Evolutionary conservation across 1,140 invertebrate genomes (phyloP).

Genomic region (Octopus bimaculoides): DNA sequence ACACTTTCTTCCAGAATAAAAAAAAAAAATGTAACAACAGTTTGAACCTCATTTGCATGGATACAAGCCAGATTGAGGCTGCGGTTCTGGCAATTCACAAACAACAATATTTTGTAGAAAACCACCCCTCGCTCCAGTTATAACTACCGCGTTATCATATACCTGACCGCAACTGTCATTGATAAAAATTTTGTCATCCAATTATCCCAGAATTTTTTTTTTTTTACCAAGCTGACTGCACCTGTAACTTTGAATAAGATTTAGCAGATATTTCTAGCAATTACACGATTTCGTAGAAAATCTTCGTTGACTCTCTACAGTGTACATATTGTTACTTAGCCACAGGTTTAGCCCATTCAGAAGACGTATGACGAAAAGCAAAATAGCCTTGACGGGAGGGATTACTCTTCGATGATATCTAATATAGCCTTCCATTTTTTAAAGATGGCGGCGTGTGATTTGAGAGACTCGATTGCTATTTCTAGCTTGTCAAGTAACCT

Average conservation of each 20-base stretch:
- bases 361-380: too few relatives aligned
- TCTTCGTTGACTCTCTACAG: too few relatives aligned
- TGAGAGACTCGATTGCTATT: too few relatives aligned
- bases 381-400: too few relatives aligned
- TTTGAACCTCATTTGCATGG: not conserved
- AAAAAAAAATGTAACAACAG: not conserved
- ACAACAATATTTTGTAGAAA: not conserved
- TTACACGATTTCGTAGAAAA: too few relatives aligned
- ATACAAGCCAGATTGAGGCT: constrained; percentile 6
- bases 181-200: not conserved
- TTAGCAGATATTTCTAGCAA: too few relatives aligned
- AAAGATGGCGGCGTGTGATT: too few relatives aligned
- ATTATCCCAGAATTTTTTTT: not conserved
- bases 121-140: not conserved
- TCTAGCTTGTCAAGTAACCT: too few relatives aligned
- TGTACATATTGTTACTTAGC: too few relatives aligned
- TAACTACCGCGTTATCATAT: not conserved
- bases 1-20: not conserved
- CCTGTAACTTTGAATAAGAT: not conserved
- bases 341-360: too few relatives aligned
- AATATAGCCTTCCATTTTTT: too few relatives aligned
- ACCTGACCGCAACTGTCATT: not conserved
- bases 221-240: not conserved
- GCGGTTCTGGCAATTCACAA: not conserved
- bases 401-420: too few relatives aligned